phyloP scores from a whole-genome alignment of 2,888 invertebrate species.

The Icerya purchasi region DNA sequence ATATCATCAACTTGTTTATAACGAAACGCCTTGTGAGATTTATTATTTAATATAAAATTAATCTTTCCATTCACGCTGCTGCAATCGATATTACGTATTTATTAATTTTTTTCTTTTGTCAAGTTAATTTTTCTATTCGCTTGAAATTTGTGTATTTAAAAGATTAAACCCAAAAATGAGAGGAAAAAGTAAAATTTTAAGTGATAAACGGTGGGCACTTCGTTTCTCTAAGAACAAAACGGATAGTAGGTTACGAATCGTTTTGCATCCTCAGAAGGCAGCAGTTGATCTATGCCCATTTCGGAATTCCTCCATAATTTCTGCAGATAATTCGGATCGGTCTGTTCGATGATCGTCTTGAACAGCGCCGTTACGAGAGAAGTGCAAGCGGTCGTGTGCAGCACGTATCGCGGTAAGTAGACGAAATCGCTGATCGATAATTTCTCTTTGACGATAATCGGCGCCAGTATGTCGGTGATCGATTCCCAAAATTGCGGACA shows the following conservation, averaged over 20 bases:
- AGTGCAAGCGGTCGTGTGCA: slow-evolving; percentile 4
- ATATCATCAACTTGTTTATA: too few species aligned
- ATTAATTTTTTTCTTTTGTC: too few species aligned
- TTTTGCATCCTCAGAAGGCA: neutral
- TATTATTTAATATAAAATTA: too few species aligned
- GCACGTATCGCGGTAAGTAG: slow-evolving; percentile 7
- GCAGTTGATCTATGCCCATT: slow-evolving; percentile 3
- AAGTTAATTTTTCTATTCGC: too few species aligned
- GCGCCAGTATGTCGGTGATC: slow-evolving; percentile 9
- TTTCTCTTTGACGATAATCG: slow-evolving; percentile 1
- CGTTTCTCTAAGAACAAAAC: too few species aligned
- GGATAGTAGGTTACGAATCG: slow-evolving; percentile 7
- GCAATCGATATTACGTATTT: too few species aligned
- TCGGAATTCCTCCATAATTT: slow-evolving; percentile 10
- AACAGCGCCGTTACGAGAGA: slow-evolving; percentile 7
- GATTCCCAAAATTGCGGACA: slow-evolving; percentile 7
- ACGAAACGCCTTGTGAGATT: too few species aligned
- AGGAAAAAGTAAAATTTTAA: too few species aligned
- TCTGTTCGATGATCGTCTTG: slow-evolving; percentile 2
- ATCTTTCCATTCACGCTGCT: too few species aligned
- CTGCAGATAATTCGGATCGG: slow-evolving; percentile 7
- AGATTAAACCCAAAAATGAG: too few species aligned
- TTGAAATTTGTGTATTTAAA: too few species aligned
- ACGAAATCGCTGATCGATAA: slow-evolving; percentile 5
- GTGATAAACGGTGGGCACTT: too few species aligned